Conservation (phyloP, 2,888 invertebrate genomes). For the Acrobasis consociella region DNA sequence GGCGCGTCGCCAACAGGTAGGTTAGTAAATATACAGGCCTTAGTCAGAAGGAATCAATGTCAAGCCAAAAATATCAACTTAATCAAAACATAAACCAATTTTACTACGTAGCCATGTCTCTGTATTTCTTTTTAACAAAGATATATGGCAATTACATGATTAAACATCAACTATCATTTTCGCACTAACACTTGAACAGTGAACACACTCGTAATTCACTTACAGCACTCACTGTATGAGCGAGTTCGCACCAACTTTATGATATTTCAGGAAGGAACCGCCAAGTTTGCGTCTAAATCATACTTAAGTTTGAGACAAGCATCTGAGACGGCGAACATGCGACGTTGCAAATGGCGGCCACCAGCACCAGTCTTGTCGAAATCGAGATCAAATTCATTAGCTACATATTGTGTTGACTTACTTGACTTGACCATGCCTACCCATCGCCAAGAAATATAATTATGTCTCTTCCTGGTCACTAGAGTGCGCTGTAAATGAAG, state of each 20-base stretch:
- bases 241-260: conserved; percentile 49
- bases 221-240: conserved; percentile 36
- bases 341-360: conserved; percentile 34
- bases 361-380: conserved; percentile 13
- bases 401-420: background rate
- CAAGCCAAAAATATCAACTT: too few relatives aligned
- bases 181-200: background rate
- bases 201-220: conserved; percentile 14
- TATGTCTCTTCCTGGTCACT: too few relatives aligned
- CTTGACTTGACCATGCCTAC: too few relatives aligned
- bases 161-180: background rate
- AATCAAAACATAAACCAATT: too few relatives aligned
- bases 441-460: too few relatives aligned
- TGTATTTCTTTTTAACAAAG: background rate
- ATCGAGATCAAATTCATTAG: conserved; percentile 25
- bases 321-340: conserved; percentile 38
- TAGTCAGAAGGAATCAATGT: too few relatives aligned
- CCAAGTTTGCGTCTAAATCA: conserved; percentile 64
- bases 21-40: too few relatives aligned
- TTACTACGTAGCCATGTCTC: too few relatives aligned
- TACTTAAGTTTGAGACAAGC: conserved; percentile 55
- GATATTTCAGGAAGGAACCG: conserved; percentile 52
- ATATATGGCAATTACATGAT: background rate
- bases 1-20: too few relatives aligned
- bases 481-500: too few relatives aligned